These are phyloP conservation scores for Meda fulgida DNA, from an alignment of 2,797 vertebrate genomes.

Conservation along the genomic window DNA sequence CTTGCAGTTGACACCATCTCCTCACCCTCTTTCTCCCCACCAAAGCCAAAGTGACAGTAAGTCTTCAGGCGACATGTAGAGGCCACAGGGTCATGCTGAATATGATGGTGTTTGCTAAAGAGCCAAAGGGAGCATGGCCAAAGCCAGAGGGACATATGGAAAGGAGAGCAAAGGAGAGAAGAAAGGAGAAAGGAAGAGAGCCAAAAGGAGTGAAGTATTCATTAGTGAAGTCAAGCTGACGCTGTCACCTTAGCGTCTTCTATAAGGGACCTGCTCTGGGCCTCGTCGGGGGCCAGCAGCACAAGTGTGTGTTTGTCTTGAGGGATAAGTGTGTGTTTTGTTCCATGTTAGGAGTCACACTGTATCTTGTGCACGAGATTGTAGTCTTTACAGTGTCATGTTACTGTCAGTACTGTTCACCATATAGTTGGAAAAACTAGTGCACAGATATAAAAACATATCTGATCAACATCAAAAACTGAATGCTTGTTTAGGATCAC, in stretches of 20 bases:
- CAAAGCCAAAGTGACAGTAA: conserved; percentile 80
- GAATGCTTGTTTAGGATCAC: not conserved
- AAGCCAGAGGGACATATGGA: conserved; percentile 25
- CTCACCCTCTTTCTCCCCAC: conserved; percentile 63
- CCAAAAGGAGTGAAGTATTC: conserved; percentile 81
- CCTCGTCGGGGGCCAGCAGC: conserved; percentile 48
- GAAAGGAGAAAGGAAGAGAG: conserved; percentile 70
- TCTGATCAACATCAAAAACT: not conserved
- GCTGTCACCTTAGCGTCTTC: conserved; percentile 75
- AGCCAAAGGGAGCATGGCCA: conserved; percentile 68
- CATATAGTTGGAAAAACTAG: not conserved
- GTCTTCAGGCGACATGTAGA: conserved; percentile 74
- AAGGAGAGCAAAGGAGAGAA: conserved; percentile 46
- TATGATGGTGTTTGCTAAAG: conserved; percentile 78
- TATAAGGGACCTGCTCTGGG: conserved; percentile 66
- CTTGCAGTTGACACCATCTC: conserved; percentile 73
- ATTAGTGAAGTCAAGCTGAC: conserved; percentile 85
- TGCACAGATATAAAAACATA: not conserved
- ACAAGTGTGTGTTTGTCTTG: conserved; percentile 6
- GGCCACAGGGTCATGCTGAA: conserved; percentile 78
- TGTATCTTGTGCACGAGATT: not conserved
- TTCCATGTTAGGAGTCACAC: conserved; percentile 60
- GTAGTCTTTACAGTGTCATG: not conserved
- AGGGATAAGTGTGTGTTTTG: conserved; percentile 27
- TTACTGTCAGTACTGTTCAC: not conserved